These are phyloP conservation scores for Pseudomugil tenellus DNA, from an alignment of 2,797 vertebrate species.

Conservation along the genomic window DNA sequence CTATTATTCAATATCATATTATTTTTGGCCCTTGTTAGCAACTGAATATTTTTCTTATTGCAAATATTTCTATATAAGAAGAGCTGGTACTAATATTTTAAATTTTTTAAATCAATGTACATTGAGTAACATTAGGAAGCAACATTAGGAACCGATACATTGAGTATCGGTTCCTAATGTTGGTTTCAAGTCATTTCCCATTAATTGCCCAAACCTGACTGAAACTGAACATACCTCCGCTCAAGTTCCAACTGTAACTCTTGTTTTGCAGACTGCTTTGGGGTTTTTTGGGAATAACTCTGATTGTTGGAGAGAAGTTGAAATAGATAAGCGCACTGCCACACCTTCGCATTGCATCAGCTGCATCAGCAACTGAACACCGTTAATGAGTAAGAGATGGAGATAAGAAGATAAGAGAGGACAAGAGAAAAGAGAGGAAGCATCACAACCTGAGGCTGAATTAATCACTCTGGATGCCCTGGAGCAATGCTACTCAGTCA, in stretches of 20 bases:
- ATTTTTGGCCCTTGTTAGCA: too few species aligned
- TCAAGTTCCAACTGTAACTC: background rate
- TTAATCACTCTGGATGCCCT: constrained; percentile 41
- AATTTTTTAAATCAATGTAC: too few species aligned
- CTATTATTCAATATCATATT: too few species aligned
- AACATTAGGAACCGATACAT: too few species aligned
- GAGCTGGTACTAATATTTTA: too few species aligned
- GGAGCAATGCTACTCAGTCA: constrained; percentile 36
- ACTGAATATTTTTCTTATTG: too few species aligned
- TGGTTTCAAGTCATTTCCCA: too few species aligned
- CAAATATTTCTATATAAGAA: too few species aligned
- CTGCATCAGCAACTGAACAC: constrained; percentile 34
- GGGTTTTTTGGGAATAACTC: constrained; percentile 1
- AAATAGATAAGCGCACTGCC: constrained; percentile 19
- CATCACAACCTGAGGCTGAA: constrained; percentile 25
- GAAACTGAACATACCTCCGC: background rate
- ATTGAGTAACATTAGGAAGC: too few species aligned
- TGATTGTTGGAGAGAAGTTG: constrained; percentile 26
- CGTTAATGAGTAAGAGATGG: constrained; percentile 38
- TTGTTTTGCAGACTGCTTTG: background rate
- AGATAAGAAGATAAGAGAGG: constrained; percentile 34
- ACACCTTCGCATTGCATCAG: constrained; percentile 33
- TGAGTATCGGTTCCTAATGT: too few species aligned
- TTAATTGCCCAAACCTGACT: too few species aligned
- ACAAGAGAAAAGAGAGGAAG: constrained; percentile 27